Evolutionary conservation across 2,797 vertebrate genomes (phyloP).

Genomic region (Peromyscus melanophrys): DNA sequence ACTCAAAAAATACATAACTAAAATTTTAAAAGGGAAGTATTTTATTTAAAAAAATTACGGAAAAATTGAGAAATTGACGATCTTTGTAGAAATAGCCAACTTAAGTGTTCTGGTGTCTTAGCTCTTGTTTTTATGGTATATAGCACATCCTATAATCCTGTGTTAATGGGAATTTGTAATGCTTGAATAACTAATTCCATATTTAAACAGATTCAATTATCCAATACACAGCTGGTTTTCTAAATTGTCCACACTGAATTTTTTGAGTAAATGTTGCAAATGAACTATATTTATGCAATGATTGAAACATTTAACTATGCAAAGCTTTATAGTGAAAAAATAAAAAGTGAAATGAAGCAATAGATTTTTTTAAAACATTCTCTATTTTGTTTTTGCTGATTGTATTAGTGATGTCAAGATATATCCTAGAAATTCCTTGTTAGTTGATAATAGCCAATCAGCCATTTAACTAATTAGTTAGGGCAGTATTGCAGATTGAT

Average conservation of each 20-base stretch:
- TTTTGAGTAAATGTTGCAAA: constrained; percentile 71
- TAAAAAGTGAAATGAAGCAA: constrained; percentile 38
- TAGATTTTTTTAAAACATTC: neutral
- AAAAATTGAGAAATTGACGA: neutral
- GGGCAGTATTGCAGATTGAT: neutral
- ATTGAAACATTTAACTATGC: constrained; percentile 58
- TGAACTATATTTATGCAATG: neutral
- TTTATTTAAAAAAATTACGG: neutral
- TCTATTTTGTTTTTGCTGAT: neutral
- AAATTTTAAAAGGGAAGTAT: neutral
- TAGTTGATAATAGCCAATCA: neutral
- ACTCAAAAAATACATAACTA: neutral
- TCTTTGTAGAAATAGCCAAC: constrained; percentile 53
- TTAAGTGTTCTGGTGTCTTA: constrained; percentile 50
- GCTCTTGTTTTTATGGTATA: neutral
- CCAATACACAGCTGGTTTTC: constrained; percentile 72
- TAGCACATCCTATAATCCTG: constrained; percentile 1
- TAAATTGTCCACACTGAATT: constrained; percentile 63
- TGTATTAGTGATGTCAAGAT: neutral
- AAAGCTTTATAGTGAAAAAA: neutral
- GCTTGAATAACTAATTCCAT: constrained; percentile 78
- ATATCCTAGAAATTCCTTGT: neutral
- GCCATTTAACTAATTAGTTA: neutral
- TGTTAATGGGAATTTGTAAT: constrained; percentile 68
- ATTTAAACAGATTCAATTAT: constrained; percentile 83